Evolutionary conservation across 2,888 invertebrate genomes (phyloP).

Genomic region (Andrena camellia): DNA sequence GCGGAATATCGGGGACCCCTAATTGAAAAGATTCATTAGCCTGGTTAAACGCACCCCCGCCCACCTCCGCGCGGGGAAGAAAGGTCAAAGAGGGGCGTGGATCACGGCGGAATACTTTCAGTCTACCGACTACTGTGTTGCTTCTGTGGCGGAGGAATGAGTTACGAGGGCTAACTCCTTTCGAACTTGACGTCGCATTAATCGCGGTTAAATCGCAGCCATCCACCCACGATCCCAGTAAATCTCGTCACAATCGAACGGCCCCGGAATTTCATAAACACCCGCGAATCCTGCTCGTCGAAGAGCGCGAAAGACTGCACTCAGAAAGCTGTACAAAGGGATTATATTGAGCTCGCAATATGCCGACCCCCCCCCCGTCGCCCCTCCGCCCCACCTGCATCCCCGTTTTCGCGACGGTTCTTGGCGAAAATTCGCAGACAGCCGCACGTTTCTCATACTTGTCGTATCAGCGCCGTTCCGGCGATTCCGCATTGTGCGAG

Average conservation of each 20-base stretch:
- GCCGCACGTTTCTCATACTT: conserved; percentile 60
- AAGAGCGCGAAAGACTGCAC: conserved; percentile 7
- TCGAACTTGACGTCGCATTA: neutral
- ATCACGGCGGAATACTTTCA: neutral
- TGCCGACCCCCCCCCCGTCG: conserved; percentile 36
- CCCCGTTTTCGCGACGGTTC: conserved; percentile 13
- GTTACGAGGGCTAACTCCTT: neutral
- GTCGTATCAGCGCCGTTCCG: conserved; percentile 46
- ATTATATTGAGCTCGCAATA: conserved; percentile 75
- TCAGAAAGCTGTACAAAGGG: conserved; percentile 62
- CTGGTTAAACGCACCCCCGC: conserved; percentile 13
- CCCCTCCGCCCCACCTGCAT: conserved; percentile 1
- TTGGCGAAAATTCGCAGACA: conserved; percentile 60
- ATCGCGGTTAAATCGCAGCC: no score
- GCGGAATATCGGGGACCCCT: conserved; percentile 9
- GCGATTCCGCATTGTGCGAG: conserved; percentile 58
- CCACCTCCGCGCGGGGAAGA: neutral
- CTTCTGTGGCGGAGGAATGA: neutral
- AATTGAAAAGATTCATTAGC: conserved; percentile 42
- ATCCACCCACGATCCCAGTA: neutral
- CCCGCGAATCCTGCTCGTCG: neutral
- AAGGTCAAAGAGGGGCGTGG: neutral
- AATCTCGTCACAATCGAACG: neutral
- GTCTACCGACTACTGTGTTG: no score
- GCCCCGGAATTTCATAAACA: neutral